These are phyloP conservation scores for Apeltes quadracus DNA, from an alignment of 2,113 vertebrate genomes.

Conservation along the genomic window DNA sequence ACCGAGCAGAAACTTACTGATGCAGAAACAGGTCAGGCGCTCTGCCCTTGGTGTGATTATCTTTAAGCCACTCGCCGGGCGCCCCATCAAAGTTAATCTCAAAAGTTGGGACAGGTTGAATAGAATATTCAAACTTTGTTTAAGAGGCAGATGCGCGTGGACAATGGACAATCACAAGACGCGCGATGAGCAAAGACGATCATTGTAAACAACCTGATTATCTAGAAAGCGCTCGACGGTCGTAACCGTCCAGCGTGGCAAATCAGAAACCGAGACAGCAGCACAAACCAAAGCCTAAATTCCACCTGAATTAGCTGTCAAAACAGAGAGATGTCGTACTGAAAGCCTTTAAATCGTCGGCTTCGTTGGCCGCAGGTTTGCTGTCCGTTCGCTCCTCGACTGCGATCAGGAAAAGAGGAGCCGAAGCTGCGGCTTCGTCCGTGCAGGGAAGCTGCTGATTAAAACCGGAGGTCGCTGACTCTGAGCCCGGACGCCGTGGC, in stretches of 20 bases:
- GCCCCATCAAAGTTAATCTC: constrained; percentile 78
- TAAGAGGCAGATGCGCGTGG: constrained; percentile 47
- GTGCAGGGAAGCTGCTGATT: constrained; percentile 62
- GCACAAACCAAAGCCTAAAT: neutral
- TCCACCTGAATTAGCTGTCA: constrained; percentile 14
- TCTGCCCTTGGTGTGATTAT: constrained; percentile 78
- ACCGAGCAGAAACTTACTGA: constrained; percentile 68
- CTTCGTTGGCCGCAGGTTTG: neutral
- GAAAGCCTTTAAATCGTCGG: constrained; percentile 17
- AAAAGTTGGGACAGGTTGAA: constrained; percentile 68
- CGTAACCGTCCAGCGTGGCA: neutral
- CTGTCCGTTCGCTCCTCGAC: neutral
- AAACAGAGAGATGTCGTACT: neutral
- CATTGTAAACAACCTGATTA: constrained; percentile 36
- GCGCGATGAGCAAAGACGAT: constrained; percentile 42
- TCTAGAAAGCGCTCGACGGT: neutral
- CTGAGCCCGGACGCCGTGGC: constrained; percentile 42
- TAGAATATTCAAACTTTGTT: constrained; percentile 76
- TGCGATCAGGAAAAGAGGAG: neutral
- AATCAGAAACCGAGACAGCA: constrained; percentile 19
- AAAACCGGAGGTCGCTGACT: constrained; percentile 67
- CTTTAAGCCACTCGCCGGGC: constrained; percentile 69
- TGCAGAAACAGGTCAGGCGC: constrained; percentile 75
- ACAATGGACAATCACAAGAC: constrained; percentile 56
- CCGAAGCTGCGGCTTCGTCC: neutral